A percentile compares a stretch with the other conserved stretches of the same genome.
Evolutionary conservation across 2,888 invertebrate genomes (phyloP).

Genomic region (Drosophila atroscutellata): DNA sequence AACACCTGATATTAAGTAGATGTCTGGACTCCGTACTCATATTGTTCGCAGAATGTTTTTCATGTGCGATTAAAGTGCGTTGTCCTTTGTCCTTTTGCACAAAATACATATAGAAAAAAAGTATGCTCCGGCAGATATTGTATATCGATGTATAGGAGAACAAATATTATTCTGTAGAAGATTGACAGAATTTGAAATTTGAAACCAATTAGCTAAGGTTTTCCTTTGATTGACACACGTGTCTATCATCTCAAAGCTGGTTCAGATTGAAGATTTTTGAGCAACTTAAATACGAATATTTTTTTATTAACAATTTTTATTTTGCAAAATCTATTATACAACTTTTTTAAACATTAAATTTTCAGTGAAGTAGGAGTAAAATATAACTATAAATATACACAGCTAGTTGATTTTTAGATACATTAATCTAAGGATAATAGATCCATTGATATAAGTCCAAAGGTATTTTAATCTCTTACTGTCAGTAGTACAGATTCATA

Average conservation of each 20-base stretch:
- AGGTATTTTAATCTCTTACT: no score
- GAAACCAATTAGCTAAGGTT: neutral
- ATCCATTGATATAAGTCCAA: neutral
- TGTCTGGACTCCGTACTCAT: conserved; percentile 21
- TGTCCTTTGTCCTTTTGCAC: conserved; percentile 8
- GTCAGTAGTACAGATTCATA: no score
- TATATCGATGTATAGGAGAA: neutral
- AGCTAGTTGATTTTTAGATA: neutral
- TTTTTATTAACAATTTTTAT: neutral
- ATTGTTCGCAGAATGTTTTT: neutral
- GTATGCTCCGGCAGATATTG: neutral
- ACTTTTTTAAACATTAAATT: neutral
- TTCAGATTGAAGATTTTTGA: neutral
- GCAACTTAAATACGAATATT: neutral
- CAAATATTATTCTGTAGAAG: neutral
- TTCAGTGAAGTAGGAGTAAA: neutral
- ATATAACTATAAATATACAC: neutral
- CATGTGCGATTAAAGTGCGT: conserved; percentile 1
- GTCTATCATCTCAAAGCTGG: neutral
- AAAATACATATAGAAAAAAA: neutral
- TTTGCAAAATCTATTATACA: neutral
- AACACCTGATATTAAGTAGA: conserved; percentile 54
- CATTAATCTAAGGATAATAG: neutral
- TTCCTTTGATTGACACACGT: neutral
- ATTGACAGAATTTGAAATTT: neutral